Evolutionary conservation across 1,140 invertebrate genomes (phyloP).

Genomic region (Drosophila nebulosa): DNA sequence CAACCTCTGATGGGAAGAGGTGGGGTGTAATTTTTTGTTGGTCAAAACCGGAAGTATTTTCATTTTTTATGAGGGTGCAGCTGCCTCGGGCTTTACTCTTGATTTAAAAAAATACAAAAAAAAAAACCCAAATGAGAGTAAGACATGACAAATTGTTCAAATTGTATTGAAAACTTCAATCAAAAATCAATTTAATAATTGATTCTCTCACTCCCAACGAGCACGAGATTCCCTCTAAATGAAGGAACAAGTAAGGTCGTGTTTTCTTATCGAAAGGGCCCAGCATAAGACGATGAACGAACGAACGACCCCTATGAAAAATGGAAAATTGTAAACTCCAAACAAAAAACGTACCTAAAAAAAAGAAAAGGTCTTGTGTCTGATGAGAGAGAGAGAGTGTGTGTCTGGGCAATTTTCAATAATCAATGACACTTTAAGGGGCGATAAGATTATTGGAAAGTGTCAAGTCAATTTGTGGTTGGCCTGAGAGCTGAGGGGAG

Average conservation of each 20-base stretch:
- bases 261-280: background rate
- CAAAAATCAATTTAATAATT: background rate
- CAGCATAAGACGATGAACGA: background rate
- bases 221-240: background rate
- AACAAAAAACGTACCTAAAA: background rate
- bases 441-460: conserved; percentile 42
- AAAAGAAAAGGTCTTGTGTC: conserved; percentile 35
- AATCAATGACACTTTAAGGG: conserved; percentile 57
- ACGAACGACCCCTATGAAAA: conserved; percentile 1
- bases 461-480: conserved; percentile 4
- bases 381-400: too few relatives aligned
- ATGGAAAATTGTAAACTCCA: conserved; percentile 4
- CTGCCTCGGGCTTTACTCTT: conserved; percentile 6
- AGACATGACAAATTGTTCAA: background rate
- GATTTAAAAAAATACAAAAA: background rate
- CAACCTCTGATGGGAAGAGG: conserved; percentile 23
- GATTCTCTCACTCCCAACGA: background rate
- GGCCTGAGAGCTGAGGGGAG: too few relatives aligned
- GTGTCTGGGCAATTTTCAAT: conserved; percentile 36
- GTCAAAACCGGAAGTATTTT: conserved; percentile 58
- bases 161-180: background rate
- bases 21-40: conserved; percentile 49
- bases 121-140: background rate
- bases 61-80: conserved; percentile 67
- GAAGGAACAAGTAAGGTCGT: background rate